Conservation (phyloP, 2,888 invertebrate genomes). For the Andrena bicolor region DNA sequence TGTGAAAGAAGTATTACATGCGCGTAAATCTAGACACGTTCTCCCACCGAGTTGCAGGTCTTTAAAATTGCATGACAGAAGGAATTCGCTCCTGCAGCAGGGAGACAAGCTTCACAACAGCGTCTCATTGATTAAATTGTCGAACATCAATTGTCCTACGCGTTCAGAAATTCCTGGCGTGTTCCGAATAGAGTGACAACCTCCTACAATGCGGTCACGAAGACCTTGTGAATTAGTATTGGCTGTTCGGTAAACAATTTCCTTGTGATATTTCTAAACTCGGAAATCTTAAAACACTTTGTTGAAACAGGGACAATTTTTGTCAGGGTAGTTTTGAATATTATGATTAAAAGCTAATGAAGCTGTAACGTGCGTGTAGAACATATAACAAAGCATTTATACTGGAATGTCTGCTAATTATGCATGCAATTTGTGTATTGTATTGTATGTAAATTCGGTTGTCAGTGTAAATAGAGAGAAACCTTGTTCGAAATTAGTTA, state of each 20-base stretch:
- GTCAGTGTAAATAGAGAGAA: background rate
- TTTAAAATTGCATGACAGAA: conserved; percentile 1
- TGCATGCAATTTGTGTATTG: background rate
- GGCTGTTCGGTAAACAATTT: background rate
- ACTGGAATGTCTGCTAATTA: background rate
- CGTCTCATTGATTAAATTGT: conserved; percentile 10
- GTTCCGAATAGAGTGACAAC: conserved; percentile 3
- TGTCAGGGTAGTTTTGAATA: background rate
- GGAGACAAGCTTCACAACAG: background rate
- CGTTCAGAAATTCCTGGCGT: conserved; percentile 9
- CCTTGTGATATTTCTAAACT: background rate
- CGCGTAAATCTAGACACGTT: background rate
- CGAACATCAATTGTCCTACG: background rate
- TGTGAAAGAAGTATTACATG: background rate
- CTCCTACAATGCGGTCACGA: background rate
- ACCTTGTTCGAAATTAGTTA: background rate
- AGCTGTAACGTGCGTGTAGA: background rate
- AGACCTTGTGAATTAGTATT: background rate
- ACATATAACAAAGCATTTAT: background rate
- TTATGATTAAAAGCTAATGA: background rate
- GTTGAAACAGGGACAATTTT: background rate
- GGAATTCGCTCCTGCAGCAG: background rate
- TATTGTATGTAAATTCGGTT: background rate
- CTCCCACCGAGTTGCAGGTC: background rate
- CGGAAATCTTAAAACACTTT: background rate